These are phyloP conservation scores for Anomalospiza imberbis DNA, from an alignment of 2,797 vertebrate species.

Conservation along the genomic window DNA sequence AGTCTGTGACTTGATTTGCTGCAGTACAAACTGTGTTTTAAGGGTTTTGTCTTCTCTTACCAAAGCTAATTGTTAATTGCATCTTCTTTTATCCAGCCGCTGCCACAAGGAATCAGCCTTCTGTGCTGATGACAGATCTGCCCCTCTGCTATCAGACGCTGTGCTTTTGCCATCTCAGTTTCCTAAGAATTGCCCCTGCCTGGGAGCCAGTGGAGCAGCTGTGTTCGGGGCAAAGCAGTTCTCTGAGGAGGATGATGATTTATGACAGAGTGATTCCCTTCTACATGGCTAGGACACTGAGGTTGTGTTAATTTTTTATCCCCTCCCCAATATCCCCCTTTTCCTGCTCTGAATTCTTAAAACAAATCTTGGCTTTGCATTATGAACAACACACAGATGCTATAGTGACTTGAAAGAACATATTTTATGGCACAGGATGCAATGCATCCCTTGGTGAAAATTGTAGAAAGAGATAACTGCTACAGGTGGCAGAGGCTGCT, in stretches of 20 bases:
- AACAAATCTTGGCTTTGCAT: background rate
- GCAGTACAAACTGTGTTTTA: background rate
- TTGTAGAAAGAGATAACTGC: background rate
- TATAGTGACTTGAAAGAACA: background rate
- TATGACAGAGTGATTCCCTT: background rate
- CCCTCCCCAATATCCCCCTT: background rate
- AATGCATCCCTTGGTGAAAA: background rate
- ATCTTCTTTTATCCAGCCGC: constrained; percentile 22
- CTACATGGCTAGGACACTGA: background rate
- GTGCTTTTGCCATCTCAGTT: constrained; percentile 31
- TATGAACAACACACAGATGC: background rate
- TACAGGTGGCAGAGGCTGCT: background rate
- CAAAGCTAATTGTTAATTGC: constrained; percentile 61
- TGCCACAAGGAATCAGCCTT: constrained; percentile 22
- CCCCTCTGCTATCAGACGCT: background rate
- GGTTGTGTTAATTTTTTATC: background rate
- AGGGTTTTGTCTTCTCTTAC: constrained; percentile 36
- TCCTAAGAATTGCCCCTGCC: background rate
- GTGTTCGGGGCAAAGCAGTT: background rate
- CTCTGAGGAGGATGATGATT: background rate
- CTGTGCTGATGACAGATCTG: constrained; percentile 46
- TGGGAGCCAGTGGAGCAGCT: background rate
- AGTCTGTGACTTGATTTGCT: constrained; percentile 30
- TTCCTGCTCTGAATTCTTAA: background rate
- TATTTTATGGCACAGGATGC: background rate